phyloP scores from a whole-genome alignment of 1,140 invertebrate species.

The Cheumatopsyche charites region DNA sequence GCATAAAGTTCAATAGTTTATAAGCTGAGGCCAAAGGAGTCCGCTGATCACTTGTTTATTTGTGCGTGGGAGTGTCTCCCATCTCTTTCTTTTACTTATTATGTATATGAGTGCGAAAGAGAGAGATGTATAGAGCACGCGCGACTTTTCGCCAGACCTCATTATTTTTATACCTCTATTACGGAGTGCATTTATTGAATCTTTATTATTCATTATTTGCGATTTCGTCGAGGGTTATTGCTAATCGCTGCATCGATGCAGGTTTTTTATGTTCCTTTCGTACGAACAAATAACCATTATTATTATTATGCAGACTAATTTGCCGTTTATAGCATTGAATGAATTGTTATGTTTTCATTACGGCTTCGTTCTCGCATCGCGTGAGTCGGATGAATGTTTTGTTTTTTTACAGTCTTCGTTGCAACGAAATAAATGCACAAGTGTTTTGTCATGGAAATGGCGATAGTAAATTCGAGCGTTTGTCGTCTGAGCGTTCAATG shows the following conservation, averaged over 20 bases:
- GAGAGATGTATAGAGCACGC: background rate
- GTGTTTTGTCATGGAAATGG: no score
- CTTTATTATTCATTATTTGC: conserved; percentile 49
- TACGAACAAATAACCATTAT: background rate
- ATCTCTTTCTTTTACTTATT: background rate
- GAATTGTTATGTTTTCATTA: conserved; percentile 49
- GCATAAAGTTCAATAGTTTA: conserved; percentile 46
- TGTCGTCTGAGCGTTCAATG: no score
- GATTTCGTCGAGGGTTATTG: conserved; percentile 38
- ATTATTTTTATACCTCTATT: conserved; percentile 48
- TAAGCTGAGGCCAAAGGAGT: conserved; percentile 34
- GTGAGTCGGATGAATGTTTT: background rate
- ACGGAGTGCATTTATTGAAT: conserved; percentile 47
- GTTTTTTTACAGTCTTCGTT: no score
- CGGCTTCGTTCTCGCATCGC: conserved; percentile 19
- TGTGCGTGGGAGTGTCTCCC: background rate
- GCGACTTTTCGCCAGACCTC: conserved; percentile 21
- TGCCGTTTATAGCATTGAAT: conserved; percentile 37
- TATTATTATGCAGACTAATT: background rate
- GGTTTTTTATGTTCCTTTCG: background rate
- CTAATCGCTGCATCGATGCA: conserved; percentile 22
- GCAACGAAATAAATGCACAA: no score
- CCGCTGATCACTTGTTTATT: conserved; percentile 35
- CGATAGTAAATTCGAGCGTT: no score
- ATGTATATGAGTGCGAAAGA: background rate